A percentile compares a stretch with the other conserved stretches of the same genome.
Conservation (phyloP, 2,797 vertebrate species). For the Arnoldichthys spilopterus region DNA sequence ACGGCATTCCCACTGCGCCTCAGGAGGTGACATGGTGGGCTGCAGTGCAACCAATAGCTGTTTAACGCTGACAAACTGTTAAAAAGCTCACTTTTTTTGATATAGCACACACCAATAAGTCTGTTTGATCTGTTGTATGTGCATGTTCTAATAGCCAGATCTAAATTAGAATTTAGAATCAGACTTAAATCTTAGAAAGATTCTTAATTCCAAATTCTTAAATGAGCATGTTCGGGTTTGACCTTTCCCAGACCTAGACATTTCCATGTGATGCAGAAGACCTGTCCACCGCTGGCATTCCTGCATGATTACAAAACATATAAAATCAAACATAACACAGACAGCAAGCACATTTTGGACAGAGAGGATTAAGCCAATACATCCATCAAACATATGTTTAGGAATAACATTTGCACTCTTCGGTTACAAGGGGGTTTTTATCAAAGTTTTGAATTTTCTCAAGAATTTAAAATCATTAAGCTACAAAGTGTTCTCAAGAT, state of each 20-base stretch:
- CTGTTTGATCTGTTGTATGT: conserved; percentile 18
- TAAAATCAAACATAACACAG: too few relatives aligned
- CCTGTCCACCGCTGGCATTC: background rate
- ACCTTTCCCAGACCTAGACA: too few relatives aligned
- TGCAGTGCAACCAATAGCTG: conserved; percentile 39
- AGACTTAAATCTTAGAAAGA: background rate
- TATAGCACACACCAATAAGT: conserved; percentile 26
- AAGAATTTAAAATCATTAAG: too few relatives aligned
- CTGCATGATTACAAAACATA: background rate
- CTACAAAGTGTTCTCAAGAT: too few relatives aligned
- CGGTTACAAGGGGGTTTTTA: too few relatives aligned
- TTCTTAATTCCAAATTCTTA: background rate
- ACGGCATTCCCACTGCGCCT: conserved; percentile 52
- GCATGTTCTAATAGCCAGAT: conserved; percentile 10
- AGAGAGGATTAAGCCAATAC: too few relatives aligned
- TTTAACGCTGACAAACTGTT: conserved; percentile 44
- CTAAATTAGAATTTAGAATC: background rate
- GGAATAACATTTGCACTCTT: too few relatives aligned
- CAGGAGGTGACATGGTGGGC: conserved; percentile 56
- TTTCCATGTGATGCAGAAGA: background rate
- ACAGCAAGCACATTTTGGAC: too few relatives aligned
- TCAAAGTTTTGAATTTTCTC: too few relatives aligned
- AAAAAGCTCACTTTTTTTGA: conserved; percentile 15
- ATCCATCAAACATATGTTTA: too few relatives aligned
- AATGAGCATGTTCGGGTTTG: background rate